Base-by-base conservation (phyloP, 2,797 vertebrate genomes). In the Dryobates pubescens region DNA sequence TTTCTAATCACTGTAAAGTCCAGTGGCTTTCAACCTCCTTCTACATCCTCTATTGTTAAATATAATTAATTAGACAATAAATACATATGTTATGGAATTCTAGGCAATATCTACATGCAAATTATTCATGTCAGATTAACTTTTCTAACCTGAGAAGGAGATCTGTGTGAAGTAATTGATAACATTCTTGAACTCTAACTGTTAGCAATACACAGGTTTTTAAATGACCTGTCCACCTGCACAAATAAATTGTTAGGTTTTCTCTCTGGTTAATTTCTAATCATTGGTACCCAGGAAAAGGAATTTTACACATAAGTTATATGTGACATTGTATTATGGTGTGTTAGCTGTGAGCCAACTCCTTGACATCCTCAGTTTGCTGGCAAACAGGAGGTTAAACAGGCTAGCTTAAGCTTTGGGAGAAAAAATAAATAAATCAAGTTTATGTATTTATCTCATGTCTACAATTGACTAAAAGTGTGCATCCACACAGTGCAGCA, bases 221-320 rank as follows among this genome's bases (percentile, higher is more conserved):
- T 24, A 56, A 86, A 81, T n/a, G 56, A 58, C 27, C 13, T 75
- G 23, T 32, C 53, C 19, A 62, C 34, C 7, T 54, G 71, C 57
- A 69, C 3, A 30, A 61, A 76, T 34, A 9, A 63, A 76, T 16
- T n/a, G 30, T 61, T 63, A 22, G 1, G 1, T 63, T 83, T 82
- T 78, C 54, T 63, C 57, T 91, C 57, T 45, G 34, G 38, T 70
- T 76, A 36, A 61, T 64, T 89, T 71, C 32, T 69, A 20, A 83
- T 71, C 38, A 76, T 84, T 2, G 4, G 5, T 41, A 82, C 78
- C 14, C 43, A 81, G 36, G 26, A 89, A 89, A 63, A 74, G 24
- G 16, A 91, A 59, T 88, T 62, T 88, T 76, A 79, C 43, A 75
- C 5, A 18, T 22, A 56, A 34, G 81, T 93, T 72, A 65, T 12